Base-by-base conservation (phyloP, 2,797 vertebrate species). In the Coregonus sp. region DNA sequence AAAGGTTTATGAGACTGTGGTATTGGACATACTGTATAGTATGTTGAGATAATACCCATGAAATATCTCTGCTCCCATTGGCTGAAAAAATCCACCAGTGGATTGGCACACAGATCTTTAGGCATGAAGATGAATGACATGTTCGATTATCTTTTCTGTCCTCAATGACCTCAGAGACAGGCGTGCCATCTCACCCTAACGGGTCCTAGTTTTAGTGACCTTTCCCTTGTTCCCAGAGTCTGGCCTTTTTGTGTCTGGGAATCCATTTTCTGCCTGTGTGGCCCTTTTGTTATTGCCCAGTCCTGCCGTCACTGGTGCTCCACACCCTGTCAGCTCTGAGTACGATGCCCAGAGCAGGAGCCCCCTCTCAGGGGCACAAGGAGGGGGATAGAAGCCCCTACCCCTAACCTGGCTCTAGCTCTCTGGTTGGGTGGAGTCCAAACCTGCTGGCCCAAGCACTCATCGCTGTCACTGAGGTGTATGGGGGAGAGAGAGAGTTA, bases 201-300 rank as follows among this genome's bases (percentile, higher is more conserved):
- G 2, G 50, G 16, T 29, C 31, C 4, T 50, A 33, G 16, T 31
- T n/a, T 5, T 0, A 25, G 4, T 67, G 31, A 40, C 50, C 52
- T 51, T 56, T 40, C 59, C 59, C n/a, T 25, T 5, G 20, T 37
- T 14, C 65, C 72, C 47, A 54, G 18, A 47, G 47, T 20, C 56
- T 20, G 40, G 40, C 40, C 40, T 47, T 47, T 47, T 47, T 47
- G 40, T 47, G 66, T 76, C 56, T 74, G 73, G 61, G 71, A 75
- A 68, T 77, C 54, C 37, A 72, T 80, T 84, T 86, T 81, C 80
- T 79, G 81, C 82, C 76, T 81, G 50, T 70, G 52, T 83, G 81
- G 50, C 68, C 69, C 75, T 70, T 70, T 82, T 81, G 81, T 78
- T 59, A 75, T 74, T 69, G 54, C 40, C 51, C 63, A 70, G 66